Evolutionary conservation across 2,113 vertebrate species (phyloP).

Genomic region (Sceloporus undulatus): DNA sequence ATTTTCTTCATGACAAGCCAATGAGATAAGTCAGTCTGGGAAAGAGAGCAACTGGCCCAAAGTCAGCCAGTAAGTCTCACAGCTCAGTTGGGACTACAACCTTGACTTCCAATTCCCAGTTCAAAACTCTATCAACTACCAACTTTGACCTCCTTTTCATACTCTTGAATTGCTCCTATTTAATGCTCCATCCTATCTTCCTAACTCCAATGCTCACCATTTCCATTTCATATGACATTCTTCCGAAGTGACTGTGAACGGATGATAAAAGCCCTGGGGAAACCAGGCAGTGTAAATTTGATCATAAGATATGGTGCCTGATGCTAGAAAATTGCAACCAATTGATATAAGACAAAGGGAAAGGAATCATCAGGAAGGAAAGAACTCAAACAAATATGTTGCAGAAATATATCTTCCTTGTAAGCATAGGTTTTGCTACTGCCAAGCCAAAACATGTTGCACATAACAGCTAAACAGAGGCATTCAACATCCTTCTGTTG

Average conservation of each 20-base stretch:
- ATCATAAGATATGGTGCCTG: conserved; percentile 53
- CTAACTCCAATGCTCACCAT: conserved; percentile 24
- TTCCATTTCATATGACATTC: conserved; percentile 63
- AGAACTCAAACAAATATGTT: conserved; percentile 67
- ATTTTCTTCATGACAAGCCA: background rate
- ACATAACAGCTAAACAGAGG: background rate
- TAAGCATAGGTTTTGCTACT: background rate
- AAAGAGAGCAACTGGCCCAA: background rate
- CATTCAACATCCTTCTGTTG: background rate
- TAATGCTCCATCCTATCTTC: conserved; percentile 46
- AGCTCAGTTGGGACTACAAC: background rate
- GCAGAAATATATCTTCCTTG: conserved; percentile 35
- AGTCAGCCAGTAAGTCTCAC: background rate
- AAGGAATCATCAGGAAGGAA: conserved; percentile 54
- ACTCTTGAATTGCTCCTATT: conserved; percentile 39
- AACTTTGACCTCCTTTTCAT: conserved; percentile 23
- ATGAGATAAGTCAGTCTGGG: background rate
- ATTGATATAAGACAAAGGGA: conserved; percentile 62
- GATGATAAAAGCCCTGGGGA: conserved; percentile 51
- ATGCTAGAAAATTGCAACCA: conserved; percentile 70
- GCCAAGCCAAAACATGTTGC: conserved; percentile 23
- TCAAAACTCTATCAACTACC: background rate
- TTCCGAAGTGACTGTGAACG: conserved; percentile 54
- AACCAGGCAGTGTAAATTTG: conserved; percentile 61
- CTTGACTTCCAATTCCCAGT: background rate